Evolutionary conservation across 1,140 invertebrate species (phyloP).

Genomic region (Schmidtea mediterranea): DNA sequence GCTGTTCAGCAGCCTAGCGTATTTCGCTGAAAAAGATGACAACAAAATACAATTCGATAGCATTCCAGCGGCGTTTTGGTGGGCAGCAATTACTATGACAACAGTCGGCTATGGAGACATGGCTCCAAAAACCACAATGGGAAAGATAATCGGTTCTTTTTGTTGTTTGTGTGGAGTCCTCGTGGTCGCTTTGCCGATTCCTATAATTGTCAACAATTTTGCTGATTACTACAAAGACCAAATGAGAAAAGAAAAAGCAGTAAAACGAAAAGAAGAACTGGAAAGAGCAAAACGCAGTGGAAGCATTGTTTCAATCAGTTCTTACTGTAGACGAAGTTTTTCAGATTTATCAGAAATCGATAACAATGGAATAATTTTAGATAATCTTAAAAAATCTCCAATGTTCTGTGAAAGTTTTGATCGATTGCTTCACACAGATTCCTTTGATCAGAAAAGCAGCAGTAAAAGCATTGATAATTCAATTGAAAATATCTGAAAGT

Average conservation of each 20-base stretch:
- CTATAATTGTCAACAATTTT: slow-evolving; percentile 14
- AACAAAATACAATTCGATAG: slow-evolving; percentile 13
- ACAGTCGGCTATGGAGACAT: slow-evolving; percentile 33
- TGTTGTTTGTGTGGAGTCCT: slow-evolving; percentile 12
- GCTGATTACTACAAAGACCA: slow-evolving; percentile 7
- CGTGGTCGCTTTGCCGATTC: slow-evolving; percentile 16
- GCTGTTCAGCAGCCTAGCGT: slow-evolving; percentile 22
- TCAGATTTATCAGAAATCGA: no score
- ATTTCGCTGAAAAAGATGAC: slow-evolving; percentile 22
- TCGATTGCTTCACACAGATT: no score
- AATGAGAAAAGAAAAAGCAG: slow-evolving; percentile 7
- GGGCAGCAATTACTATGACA: slow-evolving; percentile 16
- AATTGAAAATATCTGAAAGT: no score
- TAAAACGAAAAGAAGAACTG: slow-evolving; percentile 1
- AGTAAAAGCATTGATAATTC: no score
- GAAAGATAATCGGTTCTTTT: slow-evolving; percentile 10
- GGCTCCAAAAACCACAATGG: slow-evolving; percentile 12
- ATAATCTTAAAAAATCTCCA: no score
- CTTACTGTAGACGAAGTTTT: no score
- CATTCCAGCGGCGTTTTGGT: slow-evolving; percentile 22
- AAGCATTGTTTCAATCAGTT: slow-evolving; percentile 4
- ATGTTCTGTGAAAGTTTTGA: no score
- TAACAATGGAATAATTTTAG: no score
- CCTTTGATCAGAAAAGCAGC: no score
- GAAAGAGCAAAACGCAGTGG: slow-evolving; percentile 5